Percentiles rank a stretch among this genome's conserved stretches.
Conservation (phyloP, 2,888 invertebrate species). For the Neuroscelio doddi region DNA sequence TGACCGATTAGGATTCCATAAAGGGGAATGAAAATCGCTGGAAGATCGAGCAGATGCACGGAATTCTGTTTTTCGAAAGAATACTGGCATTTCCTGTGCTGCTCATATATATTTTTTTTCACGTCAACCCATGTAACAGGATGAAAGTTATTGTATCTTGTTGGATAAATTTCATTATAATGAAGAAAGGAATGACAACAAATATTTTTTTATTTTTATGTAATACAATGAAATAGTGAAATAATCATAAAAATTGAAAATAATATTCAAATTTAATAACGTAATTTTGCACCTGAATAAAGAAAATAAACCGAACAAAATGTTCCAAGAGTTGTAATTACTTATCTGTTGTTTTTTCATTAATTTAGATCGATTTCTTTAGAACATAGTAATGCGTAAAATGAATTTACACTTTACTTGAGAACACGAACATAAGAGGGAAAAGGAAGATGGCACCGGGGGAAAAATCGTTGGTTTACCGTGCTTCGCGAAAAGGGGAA, state of each 20-base stretch:
- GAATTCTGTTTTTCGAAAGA: slow-evolving; percentile 20
- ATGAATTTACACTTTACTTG: slow-evolving; percentile 36
- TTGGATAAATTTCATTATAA: too few species aligned
- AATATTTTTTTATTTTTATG: too few species aligned
- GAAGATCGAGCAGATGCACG: slow-evolving; percentile 36
- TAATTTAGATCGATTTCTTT: slow-evolving; percentile 33
- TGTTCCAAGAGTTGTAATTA: slow-evolving; percentile 35
- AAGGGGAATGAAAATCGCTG: slow-evolving; percentile 36
- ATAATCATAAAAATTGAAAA: too few species aligned
- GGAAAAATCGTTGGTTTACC: slow-evolving; percentile 13
- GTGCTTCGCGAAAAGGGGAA: slow-evolving; percentile 27
- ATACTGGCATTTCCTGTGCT: slow-evolving; percentile 7
- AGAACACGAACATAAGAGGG: slow-evolving; percentile 24
- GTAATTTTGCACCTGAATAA: too few species aligned
- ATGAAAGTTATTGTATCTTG: too few species aligned
- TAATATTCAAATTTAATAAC: too few species aligned
- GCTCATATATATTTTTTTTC: slow-evolving; percentile 4
- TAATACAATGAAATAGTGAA: too few species aligned
- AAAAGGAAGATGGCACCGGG: slow-evolving; percentile 26
- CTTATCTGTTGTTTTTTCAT: slow-evolving; percentile 49
- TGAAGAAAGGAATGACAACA: too few species aligned
- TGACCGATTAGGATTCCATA: slow-evolving; percentile 47
- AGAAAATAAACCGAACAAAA: too few species aligned
- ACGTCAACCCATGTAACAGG: neutral
- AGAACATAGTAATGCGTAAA: slow-evolving; percentile 8